Evolutionary conservation across 2,113 vertebrate genomes (phyloP), one percentile per base, ranked within the genome.

Genomic region (Microtus oregoni): DNA sequence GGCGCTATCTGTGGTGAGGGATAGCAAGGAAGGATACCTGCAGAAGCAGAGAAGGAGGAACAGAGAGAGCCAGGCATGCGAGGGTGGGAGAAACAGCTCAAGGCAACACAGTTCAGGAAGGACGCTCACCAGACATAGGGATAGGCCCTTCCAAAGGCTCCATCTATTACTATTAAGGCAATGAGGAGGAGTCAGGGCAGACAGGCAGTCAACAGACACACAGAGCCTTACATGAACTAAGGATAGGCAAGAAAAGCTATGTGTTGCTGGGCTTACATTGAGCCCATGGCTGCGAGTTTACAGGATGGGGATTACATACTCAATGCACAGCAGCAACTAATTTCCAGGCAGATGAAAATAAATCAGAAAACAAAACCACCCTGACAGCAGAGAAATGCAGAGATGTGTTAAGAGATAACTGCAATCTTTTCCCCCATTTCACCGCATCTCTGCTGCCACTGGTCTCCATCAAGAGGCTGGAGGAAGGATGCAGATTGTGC

Each of bases 281-380:
- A 67, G 52, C 75, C 2, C 14, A 75, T 30, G 67, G 58, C 91
- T 82, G 83, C 24, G 58, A 28, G 75, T 83, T 76, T 47, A 50
- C 63, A 72, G 97, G 88, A 90, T 90, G n/a, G 7, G 2, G 0
- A 65, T 94, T 52, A 88, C 41, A 78, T 47, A 78, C 94, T 88
- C 70, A 93, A 77, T 11, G 19, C n/a, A 55, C 61, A 8, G 52
- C 61, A 52, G 93, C 96, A 95, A 86, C 92, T 96, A 82, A 97
- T 97, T 97, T 96, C 85, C 93, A 90, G 93, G 86, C 81, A 96
- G 90, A 98, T 96, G 94, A 96, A 96, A 98, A 97, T 96, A 98
- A 97, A 97, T 96, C 97, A 97, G 97, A 94, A 96, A 98, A 95
- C 92, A 98, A 97, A 97, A 97, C 93, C 90, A 86, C 78, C 76